Conservation (phyloP, 2,888 invertebrate species). For the Tryphoninae sp. region DNA sequence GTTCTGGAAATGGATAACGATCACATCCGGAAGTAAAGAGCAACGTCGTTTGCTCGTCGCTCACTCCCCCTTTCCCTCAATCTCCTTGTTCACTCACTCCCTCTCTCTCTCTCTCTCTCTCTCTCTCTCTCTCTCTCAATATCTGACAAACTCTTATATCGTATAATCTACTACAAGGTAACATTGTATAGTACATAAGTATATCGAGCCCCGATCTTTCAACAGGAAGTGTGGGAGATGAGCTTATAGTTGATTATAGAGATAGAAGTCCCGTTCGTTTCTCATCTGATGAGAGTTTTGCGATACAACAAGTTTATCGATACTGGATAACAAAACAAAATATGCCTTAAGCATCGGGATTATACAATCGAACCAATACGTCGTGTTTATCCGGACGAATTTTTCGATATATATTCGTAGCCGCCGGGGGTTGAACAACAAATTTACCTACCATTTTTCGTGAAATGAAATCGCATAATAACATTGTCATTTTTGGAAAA, state of each 20-base stretch:
- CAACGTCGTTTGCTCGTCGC: slow-evolving; percentile 7
- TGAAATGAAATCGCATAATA: too few relatives aligned
- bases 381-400: not conserved
- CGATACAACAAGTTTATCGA: slow-evolving; percentile 39
- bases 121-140: not conserved
- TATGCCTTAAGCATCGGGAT: not conserved
- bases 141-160: slow-evolving; percentile 7
- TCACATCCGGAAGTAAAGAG: slow-evolving; percentile 32
- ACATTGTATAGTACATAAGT: not conserved
- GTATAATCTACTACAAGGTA: slow-evolving; percentile 2
- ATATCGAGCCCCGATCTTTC: not conserved
- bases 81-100: slow-evolving; percentile 4
- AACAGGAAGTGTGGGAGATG: slow-evolving; percentile 24
- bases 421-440: too few relatives aligned
- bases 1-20: not conserved
- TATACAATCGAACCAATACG: not conserved
- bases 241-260: slow-evolving; percentile 25
- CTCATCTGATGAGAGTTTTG: not conserved
- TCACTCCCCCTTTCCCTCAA: not conserved
- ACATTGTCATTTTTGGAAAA: too few relatives aligned
- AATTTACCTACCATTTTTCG: too few relatives aligned
- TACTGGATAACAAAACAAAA: slow-evolving; percentile 20
- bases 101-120: slow-evolving; percentile 8
- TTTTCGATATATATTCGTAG: not conserved
- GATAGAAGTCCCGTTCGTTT: not conserved